Evolutionary conservation across 2,113 vertebrate genomes (phyloP).

Genomic region (Rhabdornis inornatus): DNA sequence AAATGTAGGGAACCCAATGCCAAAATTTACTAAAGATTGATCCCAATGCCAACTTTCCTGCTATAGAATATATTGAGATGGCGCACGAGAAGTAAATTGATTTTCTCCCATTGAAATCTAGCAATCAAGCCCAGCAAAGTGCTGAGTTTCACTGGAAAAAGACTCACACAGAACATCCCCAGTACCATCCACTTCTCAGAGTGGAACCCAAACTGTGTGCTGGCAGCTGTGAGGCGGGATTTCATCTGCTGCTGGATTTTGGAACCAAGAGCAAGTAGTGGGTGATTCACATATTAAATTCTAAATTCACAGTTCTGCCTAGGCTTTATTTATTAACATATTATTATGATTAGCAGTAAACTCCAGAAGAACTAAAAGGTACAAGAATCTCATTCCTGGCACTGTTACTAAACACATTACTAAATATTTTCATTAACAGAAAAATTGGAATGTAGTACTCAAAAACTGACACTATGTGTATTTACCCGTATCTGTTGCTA

Average conservation of each 20-base stretch:
- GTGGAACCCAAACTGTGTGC: not conserved
- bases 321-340: not conserved
- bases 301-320: not conserved
- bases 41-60: not conserved
- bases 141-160: not conserved
- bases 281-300: not conserved
- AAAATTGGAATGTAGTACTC: not conserved
- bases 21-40: not conserved
- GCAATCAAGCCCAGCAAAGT: not conserved
- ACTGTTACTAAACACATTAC: not conserved
- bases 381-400: not conserved
- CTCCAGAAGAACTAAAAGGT: not conserved
- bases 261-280: rapidly evolving
- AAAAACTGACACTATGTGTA: not conserved
- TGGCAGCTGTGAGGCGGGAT: not conserved
- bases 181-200: not conserved
- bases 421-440: not conserved
- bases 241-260: not conserved
- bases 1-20: not conserved
- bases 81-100: not conserved
- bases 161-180: not conserved
- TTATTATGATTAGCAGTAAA: not conserved
- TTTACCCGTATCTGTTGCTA: not conserved
- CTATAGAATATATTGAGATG: not conserved
- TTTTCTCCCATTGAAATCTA: not conserved